Evolutionary conservation across 64 coral and sea anemone species (phyloP).

Genomic region (Anthopleura sola): DNA sequence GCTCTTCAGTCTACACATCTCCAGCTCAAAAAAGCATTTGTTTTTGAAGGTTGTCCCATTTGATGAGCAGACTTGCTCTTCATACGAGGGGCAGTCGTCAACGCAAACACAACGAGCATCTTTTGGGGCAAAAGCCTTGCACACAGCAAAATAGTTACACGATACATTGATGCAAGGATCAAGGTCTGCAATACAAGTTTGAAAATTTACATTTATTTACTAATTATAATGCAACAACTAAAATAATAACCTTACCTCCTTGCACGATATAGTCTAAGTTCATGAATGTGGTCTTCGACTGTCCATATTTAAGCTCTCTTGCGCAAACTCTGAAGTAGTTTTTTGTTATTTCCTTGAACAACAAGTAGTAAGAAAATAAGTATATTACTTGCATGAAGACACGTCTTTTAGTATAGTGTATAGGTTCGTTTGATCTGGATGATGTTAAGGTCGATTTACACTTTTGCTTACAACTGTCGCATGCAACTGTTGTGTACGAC

Average conservation of each 20-base stretch:
- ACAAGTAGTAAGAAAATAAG: background rate
- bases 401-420: too few relatives aligned
- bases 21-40: constrained; percentile 45
- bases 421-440: too few relatives aligned
- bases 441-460: too few relatives aligned
- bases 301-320: constrained; percentile 35
- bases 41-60: constrained; percentile 72
- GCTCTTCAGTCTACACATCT: constrained; percentile 45
- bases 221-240: too few relatives aligned
- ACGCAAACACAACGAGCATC: constrained; percentile 60
- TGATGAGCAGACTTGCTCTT: constrained; percentile 64
- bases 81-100: constrained; percentile 43
- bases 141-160: constrained; percentile 56
- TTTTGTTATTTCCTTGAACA: constrained; percentile 38
- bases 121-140: constrained; percentile 50
- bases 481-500: too few relatives aligned
- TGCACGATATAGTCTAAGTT: constrained; percentile 43
- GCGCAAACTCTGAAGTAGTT: constrained; percentile 55
- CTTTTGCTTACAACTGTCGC: too few relatives aligned
- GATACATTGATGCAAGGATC: constrained; percentile 70
- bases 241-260: constrained; percentile 44
- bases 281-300: constrained; percentile 14
- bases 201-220: too few relatives aligned
- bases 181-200: constrained; percentile 5
- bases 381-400: too few relatives aligned